Evolutionary conservation across 2,113 vertebrate genomes (phyloP).

Genomic region (Serinus canaria): DNA sequence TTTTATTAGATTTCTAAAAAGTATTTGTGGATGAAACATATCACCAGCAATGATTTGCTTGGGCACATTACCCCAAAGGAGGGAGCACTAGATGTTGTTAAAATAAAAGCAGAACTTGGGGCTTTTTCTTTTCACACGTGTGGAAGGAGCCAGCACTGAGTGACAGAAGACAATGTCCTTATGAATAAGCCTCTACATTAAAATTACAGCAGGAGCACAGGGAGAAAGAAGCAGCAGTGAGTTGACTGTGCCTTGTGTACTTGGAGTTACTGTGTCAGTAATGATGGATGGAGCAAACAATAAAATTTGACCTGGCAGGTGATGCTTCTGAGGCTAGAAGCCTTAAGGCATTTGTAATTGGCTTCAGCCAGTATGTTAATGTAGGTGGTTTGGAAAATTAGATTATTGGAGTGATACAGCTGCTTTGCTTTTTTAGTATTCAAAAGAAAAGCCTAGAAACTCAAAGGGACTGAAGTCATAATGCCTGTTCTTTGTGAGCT

Average conservation of each 20-base stretch:
- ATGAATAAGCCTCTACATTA: conserved; percentile 37
- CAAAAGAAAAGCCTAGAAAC: not conserved
- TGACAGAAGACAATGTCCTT: not conserved
- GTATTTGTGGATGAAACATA: not conserved
- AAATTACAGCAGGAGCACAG: conserved; percentile 27
- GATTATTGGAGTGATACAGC: conserved; percentile 29
- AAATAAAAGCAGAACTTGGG: not conserved
- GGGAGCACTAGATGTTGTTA: not conserved
- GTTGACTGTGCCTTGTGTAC: not conserved
- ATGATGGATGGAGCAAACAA: conserved; percentile 43
- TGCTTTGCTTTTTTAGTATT: conserved; percentile 21
- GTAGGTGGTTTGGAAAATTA: conserved; percentile 30
- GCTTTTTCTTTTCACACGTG: not conserved
- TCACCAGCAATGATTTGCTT: not conserved
- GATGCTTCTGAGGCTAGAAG: conserved; percentile 13
- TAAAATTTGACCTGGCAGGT: conserved; percentile 45
- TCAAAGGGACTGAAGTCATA: not conserved
- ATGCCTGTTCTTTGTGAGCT: not conserved
- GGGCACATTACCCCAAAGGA: not conserved
- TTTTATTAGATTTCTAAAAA: not conserved
- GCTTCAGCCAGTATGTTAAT: conserved; percentile 28
- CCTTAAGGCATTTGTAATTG: conserved; percentile 35
- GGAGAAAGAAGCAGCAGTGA: not conserved
- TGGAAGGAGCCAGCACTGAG: not conserved
- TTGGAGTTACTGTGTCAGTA: conserved; percentile 50